Base-by-base conservation (phyloP, 1,140 invertebrate genomes). In the Listronotus bonariensis region DNA sequence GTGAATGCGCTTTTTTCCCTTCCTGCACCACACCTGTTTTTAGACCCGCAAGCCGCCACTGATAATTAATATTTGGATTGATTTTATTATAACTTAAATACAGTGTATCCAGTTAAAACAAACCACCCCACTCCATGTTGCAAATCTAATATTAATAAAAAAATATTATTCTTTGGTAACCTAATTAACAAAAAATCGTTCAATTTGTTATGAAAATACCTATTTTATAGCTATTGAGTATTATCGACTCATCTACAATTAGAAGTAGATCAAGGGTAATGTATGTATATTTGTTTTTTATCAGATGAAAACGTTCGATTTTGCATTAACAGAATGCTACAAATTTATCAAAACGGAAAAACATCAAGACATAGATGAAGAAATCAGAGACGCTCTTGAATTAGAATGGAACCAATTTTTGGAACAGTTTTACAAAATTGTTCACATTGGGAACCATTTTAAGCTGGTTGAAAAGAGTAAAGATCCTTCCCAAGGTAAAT, bases 371-470 rank as follows among this genome's bases (percentile, higher is more conserved):
- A 82, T 84, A n/a, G 83, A 84, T 71, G 68, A 73, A 15, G 62
- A 73, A 15, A 73, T 83, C 41, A 69, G 49, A 10, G 67, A 76
- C 2, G 77, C 80, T 0, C 76, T 76, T 62, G 68, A 78, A 7
- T 77, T 82, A 5, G 87, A 92, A 66, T 93, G 92, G 89, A 84
- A 87, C 72, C 79, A 84, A 31, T 92, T 92, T 70, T 81, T 92
- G 26, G 84, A 81, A 62, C 83, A 82, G 68, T 85, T 81, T 68
- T 81, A 80, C 42, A 80, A 78, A 20, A 74, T 80, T 5, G 81
- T 86, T 59, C 79, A 82, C 60, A 68, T 77, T 6, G 74, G 69
- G 0, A 72, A 76, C 14, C 74, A 74, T 17, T 75, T 79, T 54
- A 73, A 73, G 18, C 70, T 80, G 43, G 79, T 76, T 62, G 77